A percentile compares a stretch with the other conserved stretches of the same genome.
Evolutionary conservation across 2,113 vertebrate species (phyloP).

Genomic region (Chaetops frenatus): DNA sequence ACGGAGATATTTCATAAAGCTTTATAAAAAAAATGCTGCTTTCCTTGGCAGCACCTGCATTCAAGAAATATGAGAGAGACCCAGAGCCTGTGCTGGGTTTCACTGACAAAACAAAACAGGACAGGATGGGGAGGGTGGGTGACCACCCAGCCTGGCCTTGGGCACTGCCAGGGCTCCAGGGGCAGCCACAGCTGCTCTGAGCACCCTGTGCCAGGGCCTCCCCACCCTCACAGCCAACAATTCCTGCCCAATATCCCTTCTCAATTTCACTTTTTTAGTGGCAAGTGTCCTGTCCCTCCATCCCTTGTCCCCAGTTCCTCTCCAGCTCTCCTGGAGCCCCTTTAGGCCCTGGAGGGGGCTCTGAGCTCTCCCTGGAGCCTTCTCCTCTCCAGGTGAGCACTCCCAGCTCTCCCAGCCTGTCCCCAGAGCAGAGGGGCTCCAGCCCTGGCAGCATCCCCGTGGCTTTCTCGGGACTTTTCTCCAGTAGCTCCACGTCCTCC

Average conservation of each 20-base stretch:
- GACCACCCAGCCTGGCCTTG: not conserved
- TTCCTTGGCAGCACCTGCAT: not conserved
- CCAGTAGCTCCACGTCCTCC: not conserved
- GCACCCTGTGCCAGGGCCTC: fast-evolving
- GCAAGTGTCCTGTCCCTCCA: not conserved
- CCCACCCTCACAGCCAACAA: not conserved
- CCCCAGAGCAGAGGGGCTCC: not conserved
- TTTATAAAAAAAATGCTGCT: not conserved
- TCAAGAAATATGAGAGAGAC: fast-evolving
- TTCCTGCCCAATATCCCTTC: not conserved
- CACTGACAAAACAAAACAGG: not conserved
- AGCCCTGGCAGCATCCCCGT: not conserved
- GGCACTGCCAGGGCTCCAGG: not conserved
- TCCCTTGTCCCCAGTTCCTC: not conserved
- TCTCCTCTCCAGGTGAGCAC: not conserved
- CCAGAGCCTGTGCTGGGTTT: not conserved
- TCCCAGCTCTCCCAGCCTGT: not conserved
- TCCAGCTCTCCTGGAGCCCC: not conserved
- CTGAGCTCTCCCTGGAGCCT: not conserved
- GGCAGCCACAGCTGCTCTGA: not conserved
- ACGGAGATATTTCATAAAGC: not conserved
- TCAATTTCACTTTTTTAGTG: fast-evolving
- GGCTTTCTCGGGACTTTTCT: fast-evolving
- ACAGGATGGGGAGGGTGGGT: not conserved
- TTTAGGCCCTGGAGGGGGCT: not conserved